Base-by-base conservation (phyloP, 2,888 invertebrate genomes). In the Epinotia bilunana region DNA sequence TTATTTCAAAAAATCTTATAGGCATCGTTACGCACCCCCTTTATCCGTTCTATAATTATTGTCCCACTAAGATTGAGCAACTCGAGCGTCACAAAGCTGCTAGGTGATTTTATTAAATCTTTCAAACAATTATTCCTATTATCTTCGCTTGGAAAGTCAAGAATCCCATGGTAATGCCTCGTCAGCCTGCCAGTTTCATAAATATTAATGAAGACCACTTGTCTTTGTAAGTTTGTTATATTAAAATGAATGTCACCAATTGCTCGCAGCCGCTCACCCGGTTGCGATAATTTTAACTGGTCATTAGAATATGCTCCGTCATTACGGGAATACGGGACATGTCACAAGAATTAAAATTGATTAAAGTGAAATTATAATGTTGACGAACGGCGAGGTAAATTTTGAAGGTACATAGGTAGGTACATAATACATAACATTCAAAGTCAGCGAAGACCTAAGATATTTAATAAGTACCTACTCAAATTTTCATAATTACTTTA, bases 171-270 rank as follows among this genome's bases (percentile, higher is more conserved):
- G 73, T 69, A 73, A 67, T 61, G 76, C 68, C 46, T 68, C 67
- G 67, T 77, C 71, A 74, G 73, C 49, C 28, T 57, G 73, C 70
- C 65, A 57, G 71, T 80, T 86, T 87, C 84, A 91, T 91, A 88
- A 90, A 90, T 90, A 91, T 90, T 89, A 90, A 91, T 89, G 84
- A 84, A 83, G 78, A 79, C 80, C 84, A 86, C 84, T 89, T 86
- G 86, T 84, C 85, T 86, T 86, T 88, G 85, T 86, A 81, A 84
- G 70, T 74, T 74, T 60, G 74, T 74, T 83, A 83, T 88, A 91
- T 91, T 91, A 86, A 90, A 90, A 93, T 91, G 89, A 90, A 92
- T 92, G 91, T 83, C 84, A 86, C 84, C 90, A 89, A 88, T 90
- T 91, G 87, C 82, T 83, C 73, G 82, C 80, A 82, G 84, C 82